phyloP scores from a whole-genome alignment of 1,140 invertebrate species.

The Bemisia tabaci region DNA sequence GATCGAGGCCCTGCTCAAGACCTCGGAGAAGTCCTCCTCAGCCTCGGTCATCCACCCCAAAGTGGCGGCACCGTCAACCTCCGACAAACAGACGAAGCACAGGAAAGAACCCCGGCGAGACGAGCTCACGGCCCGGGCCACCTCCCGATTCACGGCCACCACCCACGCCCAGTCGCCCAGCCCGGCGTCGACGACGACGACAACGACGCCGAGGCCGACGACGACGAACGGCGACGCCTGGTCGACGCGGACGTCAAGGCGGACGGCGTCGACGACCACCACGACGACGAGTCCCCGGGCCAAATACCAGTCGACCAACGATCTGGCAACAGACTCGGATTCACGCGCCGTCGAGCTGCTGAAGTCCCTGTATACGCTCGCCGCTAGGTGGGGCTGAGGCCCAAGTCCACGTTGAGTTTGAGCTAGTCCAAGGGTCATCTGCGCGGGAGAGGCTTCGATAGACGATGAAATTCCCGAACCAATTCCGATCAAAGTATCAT shows the following conservation, averaged over 20 bases:
- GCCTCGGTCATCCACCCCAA: conserved; percentile 23
- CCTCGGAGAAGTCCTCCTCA: conserved; percentile 23
- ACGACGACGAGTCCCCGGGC: conserved; percentile 11
- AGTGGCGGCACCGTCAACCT: background rate
- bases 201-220: background rate
- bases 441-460: too few relatives aligned
- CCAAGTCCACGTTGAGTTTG: too few relatives aligned
- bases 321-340: conserved; percentile 37
- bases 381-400: conserved; percentile 49
- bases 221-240: too few relatives aligned
- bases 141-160: background rate
- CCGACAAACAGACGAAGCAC: background rate
- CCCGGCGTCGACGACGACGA: background rate
- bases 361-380: conserved; percentile 65
- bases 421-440: too few relatives aligned
- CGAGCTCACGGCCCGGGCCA: conserved; percentile 16
- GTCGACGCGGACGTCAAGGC: conserved; percentile 25
- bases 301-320: conserved; percentile 18
- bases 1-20: conserved; percentile 46
- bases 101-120: conserved; percentile 13
- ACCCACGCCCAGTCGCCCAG: background rate
- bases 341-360: conserved; percentile 61
- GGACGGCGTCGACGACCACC: conserved; percentile 19
- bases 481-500: too few relatives aligned
- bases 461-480: too few relatives aligned